Conservation (phyloP, 2,113 vertebrate species). For the Brienomyrus longianalis region DNA sequence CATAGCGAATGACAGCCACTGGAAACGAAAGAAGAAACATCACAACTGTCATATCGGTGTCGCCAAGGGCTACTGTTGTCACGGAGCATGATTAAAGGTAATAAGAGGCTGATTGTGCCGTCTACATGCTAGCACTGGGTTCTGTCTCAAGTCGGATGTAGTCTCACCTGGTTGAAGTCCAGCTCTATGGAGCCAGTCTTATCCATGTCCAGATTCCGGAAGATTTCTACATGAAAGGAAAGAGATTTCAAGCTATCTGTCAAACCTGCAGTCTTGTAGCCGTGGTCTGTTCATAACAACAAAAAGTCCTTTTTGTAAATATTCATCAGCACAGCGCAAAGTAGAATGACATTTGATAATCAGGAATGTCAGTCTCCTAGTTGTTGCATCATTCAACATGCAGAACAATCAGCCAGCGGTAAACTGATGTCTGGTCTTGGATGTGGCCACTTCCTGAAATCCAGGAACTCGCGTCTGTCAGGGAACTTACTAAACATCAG, state of each 20-base stretch:
- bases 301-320: neutral
- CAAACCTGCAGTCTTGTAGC: neutral
- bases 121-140: neutral
- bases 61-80: neutral
- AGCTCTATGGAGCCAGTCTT: conserved; percentile 48
- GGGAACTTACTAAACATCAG: conserved; percentile 66
- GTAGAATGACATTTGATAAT: neutral
- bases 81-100: neutral
- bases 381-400: neutral
- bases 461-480: neutral
- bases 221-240: conserved; percentile 43
- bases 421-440: neutral
- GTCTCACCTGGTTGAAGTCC: conserved; percentile 49
- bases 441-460: neutral
- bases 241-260: neutral
- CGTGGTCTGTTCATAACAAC: neutral
- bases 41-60: neutral
- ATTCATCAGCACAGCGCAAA: neutral
- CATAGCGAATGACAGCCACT: conserved; percentile 41
- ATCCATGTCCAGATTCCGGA: conserved; percentile 42
- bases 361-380: neutral
- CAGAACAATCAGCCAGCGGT: neutral
- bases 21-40: conserved; percentile 10
- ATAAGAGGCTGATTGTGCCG: neutral
- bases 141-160: neutral